Conservation (phyloP, 2,888 invertebrate species). For the Cheilosia grossa region DNA sequence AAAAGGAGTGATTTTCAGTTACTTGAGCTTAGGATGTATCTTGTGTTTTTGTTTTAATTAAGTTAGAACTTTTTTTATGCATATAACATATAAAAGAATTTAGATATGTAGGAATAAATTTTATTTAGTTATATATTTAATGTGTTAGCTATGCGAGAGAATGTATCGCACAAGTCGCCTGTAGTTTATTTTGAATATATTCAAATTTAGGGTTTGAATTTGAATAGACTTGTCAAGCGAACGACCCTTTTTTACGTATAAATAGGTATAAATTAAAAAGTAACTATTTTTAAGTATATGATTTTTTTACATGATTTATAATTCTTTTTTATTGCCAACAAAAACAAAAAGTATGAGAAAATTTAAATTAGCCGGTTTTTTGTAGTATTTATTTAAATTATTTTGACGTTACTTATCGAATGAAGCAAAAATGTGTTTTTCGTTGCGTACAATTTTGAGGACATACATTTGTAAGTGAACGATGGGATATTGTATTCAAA, state of each 20-base stretch:
- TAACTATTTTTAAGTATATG: constrained; percentile 42
- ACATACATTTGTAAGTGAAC: constrained; percentile 71
- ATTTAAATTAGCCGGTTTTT: constrained; percentile 65
- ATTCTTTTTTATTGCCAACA: constrained; percentile 51
- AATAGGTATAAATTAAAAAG: constrained; percentile 45
- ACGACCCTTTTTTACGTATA: constrained; percentile 47
- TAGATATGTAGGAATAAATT: constrained; percentile 55
- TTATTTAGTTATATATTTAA: constrained; percentile 73
- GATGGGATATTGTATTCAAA: constrained; percentile 70
- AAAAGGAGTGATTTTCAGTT: constrained; percentile 61
- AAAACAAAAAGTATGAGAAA: constrained; percentile 31
- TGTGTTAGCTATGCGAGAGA: constrained; percentile 63
- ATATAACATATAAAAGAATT: constrained; percentile 24
- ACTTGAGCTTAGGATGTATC: constrained; percentile 69
- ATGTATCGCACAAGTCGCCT: constrained; percentile 61
- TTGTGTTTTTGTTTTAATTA: constrained; percentile 27
- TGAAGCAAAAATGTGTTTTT: constrained; percentile 41
- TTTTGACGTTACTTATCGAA: constrained; percentile 62
- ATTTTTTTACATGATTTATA: constrained; percentile 59
- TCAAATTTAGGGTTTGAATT: constrained; percentile 56
- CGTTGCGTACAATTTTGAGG: constrained; percentile 65
- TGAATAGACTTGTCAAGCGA: constrained; percentile 48
- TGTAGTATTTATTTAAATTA: constrained; percentile 74
- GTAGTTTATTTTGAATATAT: constrained; percentile 62
- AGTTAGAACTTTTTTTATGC: constrained; percentile 40